phyloP scores from a whole-genome alignment of 2,797 vertebrate genomes.

The Lepus oiostolus region DNA sequence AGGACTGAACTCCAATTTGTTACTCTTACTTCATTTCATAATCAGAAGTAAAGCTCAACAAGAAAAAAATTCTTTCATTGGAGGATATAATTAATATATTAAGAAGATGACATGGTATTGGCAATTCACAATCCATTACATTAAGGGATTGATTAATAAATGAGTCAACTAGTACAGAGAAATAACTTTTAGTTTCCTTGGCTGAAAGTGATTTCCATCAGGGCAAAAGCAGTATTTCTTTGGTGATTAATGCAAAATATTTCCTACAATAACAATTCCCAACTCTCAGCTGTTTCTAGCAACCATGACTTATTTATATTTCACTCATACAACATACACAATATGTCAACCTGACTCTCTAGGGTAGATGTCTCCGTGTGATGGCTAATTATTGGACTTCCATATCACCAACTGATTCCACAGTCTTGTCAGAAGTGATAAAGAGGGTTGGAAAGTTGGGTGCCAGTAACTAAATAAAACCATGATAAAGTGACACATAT shows the following conservation, averaged over 20 bases:
- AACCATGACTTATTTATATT: conserved; percentile 31
- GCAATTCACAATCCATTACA: background rate
- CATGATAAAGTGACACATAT: background rate
- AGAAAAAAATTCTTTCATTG: conserved; percentile 20
- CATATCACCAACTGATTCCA: background rate
- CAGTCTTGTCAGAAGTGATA: background rate
- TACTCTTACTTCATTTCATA: background rate
- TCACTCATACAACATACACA: background rate
- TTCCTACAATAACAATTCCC: background rate
- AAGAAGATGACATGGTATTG: background rate
- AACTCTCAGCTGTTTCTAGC: conserved; percentile 14
- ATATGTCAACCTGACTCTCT: background rate
- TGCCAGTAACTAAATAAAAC: background rate
- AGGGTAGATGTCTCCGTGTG: background rate
- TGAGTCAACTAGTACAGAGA: background rate
- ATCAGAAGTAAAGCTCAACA: background rate
- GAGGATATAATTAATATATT: background rate
- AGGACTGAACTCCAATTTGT: background rate
- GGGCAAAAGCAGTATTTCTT: conserved; percentile 28
- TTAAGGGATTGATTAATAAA: background rate
- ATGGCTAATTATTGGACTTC: conserved; percentile 29
- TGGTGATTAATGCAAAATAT: background rate
- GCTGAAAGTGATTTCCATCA: background rate
- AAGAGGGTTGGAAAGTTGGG: background rate
- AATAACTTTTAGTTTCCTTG: background rate